Percentiles rank a stretch among this genome's conserved stretches.
These are phyloP conservation scores for Antheraea pernyi DNA, from an alignment of 1,140 invertebrate genomes.

Conservation along the genomic window DNA sequence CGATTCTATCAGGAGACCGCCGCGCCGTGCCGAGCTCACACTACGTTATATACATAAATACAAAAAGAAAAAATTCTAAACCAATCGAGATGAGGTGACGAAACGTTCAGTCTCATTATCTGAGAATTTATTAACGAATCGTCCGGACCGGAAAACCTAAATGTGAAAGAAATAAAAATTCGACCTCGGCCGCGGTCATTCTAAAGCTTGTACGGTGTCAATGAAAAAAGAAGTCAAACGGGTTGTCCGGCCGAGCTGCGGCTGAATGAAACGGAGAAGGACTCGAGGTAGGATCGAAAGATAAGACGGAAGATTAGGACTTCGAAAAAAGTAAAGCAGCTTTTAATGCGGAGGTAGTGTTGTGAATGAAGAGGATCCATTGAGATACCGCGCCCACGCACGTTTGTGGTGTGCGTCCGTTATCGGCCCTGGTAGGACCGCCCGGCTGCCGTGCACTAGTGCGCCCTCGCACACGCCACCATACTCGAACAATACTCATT, in stretches of 20 bases:
- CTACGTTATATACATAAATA: constrained; percentile 58
- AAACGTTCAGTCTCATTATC: constrained; percentile 79
- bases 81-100: constrained; percentile 77
- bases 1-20: constrained; percentile 64
- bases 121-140: constrained; percentile 79
- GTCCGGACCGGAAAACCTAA: constrained; percentile 75
- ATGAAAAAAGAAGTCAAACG: constrained; percentile 75
- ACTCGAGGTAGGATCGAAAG: constrained; percentile 64
- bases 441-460: constrained; percentile 34
- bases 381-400: constrained; percentile 69
- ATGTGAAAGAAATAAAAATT: constrained; percentile 78
- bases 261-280: constrained; percentile 74
- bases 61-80: constrained; percentile 66
- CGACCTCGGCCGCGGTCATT: constrained; percentile 75
- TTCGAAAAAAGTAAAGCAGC: constrained; percentile 68
- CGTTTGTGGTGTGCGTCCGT: constrained; percentile 34
- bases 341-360: constrained; percentile 73
- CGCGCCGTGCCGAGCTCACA: constrained; percentile 43
- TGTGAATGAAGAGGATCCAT: constrained; percentile 76
- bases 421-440: constrained; percentile 36
- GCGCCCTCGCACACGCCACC: background rate
- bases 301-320: constrained; percentile 75
- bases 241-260: constrained; percentile 61
- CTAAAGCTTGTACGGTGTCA: constrained; percentile 71
- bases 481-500: constrained; percentile 52